Evolutionary conservation across 2,797 vertebrate genomes (phyloP), one percentile per base, ranked within the genome.

Genomic region (Bovichtus variegatus): DNA sequence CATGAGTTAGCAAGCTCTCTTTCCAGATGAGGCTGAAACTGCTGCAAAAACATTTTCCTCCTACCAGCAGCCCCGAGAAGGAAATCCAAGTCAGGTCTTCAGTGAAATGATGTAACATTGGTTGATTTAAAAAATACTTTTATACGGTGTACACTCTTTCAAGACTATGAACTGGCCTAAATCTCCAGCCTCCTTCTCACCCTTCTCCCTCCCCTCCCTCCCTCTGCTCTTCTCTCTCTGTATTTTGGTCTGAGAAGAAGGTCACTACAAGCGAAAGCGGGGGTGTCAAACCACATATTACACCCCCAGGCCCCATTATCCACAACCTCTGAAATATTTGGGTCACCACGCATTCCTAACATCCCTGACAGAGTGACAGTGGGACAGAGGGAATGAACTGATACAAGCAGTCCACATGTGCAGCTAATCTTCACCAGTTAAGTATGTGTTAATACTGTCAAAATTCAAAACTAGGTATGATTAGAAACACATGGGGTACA

Each of bases 271-370:
- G 60, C 23, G 31, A 60, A 41, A 49, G 47, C 2, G 54, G 71
- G 71, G 71, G 49, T 58, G 67, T 47, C 63, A 36, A 29, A 58
- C 41, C 59, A 60, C 40, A 74, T 57, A 16, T 65, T 36, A 58
- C 25, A 47, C 57, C 61, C 65, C 11, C 19, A 59, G 25, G 50
- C 57, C 27, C 16, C 36, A 61, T 51, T 74, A 46, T 51, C 21
- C 60, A 31, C 43, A 46, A 36, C 12, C 57, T 53, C 21, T 54
- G 34, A 46, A 55, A 60, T 58, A 15, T 47, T 76, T 78, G 21
- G 63, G 71, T 55, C 58, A 50, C 18, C 60, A 25, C 5, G 2
- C 68, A 76, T 72, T 72, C 66, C 68, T 50, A 9, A 46, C 27
- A 51, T 67, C 62, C 15, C 31, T 41, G 27, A 25, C 50, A 34